phyloP scores from a whole-genome alignment of 1,140 invertebrate genomes.

The Pseudomyrmex pallidus region DNA sequence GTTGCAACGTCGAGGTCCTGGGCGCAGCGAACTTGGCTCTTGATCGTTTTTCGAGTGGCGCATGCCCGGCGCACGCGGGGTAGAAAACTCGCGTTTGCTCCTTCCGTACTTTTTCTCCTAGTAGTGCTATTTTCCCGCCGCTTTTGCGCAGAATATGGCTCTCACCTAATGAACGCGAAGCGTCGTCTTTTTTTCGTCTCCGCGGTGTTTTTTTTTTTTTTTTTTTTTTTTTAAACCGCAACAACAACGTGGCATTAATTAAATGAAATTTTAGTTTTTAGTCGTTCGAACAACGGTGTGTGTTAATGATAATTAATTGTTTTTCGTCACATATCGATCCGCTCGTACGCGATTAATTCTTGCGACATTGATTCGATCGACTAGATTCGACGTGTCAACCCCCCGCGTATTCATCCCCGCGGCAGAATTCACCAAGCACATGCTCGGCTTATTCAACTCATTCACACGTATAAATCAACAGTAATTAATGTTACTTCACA shows the following conservation, averaged over 20 bases:
- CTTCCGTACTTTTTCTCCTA: background rate
- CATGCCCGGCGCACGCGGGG: slow-evolving; percentile 34
- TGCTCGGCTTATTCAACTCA: slow-evolving; percentile 18
- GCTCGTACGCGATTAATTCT: slow-evolving; percentile 10
- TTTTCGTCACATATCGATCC: background rate
- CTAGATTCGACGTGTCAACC: slow-evolving; percentile 37
- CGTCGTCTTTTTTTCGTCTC: too few species aligned
- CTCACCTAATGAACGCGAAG: slow-evolving; percentile 23
- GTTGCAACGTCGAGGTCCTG: slow-evolving; percentile 53
- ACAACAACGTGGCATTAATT: background rate
- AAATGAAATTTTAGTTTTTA: background rate
- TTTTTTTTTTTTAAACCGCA: too few species aligned
- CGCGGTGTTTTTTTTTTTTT: too few species aligned
- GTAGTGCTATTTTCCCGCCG: slow-evolving; percentile 1
- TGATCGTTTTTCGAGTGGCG: slow-evolving; percentile 57
- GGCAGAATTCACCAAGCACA: background rate
- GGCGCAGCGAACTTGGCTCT: slow-evolving; percentile 58
- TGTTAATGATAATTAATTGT: slow-evolving; percentile 13
- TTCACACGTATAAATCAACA: slow-evolving; percentile 47
- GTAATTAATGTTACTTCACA: slow-evolving; percentile 17
- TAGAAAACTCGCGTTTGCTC: slow-evolving; percentile 5
- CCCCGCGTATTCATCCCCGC: background rate
- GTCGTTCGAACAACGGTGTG: background rate
- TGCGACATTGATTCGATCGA: slow-evolving; percentile 15
- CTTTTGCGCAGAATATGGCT: slow-evolving; percentile 3